Base-by-base conservation (phyloP, 2,113 vertebrate genomes). In the Anthoscopus minutus region DNA sequence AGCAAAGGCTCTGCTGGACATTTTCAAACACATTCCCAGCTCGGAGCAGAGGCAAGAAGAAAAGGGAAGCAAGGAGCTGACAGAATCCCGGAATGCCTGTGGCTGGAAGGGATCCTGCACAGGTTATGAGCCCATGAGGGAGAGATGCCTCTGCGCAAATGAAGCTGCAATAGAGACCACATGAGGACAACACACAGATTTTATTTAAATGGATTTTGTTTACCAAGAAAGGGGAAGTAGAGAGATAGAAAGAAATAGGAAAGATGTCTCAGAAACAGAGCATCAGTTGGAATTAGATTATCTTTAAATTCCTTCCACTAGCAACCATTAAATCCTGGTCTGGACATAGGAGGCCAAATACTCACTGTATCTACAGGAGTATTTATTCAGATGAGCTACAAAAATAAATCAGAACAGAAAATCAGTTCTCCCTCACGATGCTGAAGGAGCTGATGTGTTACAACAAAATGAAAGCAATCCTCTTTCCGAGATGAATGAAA, bases 81-180 rank as follows among this genome's bases (percentile, higher is more conserved):
- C 30, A 54, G 53, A 81, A 44, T 35, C 50, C 19, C 0, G 1
- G 23, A 28, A 47, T 31, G 50, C 33, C 14, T 37, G 37, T 0
- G 2, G 33, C 22, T 64, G 28, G 40, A 54, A 65, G 50, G 54
- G 16, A 22, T 35, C 51, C 76, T 79, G 76, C 3, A 5, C 76
- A 35, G 48, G 31, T n/a, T 65, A 35, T 0, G 0, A 53, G 1
- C 31, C 23, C 24, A 12, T 15, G 11, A 53, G 76, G 60, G 51
- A 33, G 28, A 57, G 51, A 48, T 33, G 44, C 8, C 42, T 50
- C 64, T 57, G 51, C 78, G n/a, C 0, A 0, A 40, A 22, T 33
- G 28, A 25, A 18, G 13, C 28, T 22, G n/a, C n/a, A n/a, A 40
- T 38, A 18, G 42, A 67, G 21, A 5, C 40, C 51, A 57, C 27